Conservation (phyloP, 2,797 vertebrate genomes). For the Philypnodon macrostomus region DNA sequence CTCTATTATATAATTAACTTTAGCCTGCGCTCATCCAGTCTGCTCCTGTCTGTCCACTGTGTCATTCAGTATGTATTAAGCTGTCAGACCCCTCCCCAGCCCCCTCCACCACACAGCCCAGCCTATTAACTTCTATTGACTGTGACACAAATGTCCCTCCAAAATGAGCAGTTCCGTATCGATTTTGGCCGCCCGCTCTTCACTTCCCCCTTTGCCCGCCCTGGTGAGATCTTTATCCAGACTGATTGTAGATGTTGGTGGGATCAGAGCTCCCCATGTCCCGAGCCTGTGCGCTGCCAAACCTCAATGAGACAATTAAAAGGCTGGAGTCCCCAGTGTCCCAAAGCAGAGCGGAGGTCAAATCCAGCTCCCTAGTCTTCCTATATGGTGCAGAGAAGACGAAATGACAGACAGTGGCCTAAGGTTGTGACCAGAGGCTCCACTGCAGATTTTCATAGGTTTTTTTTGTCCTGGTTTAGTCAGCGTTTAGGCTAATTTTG, state of each 20-base stretch:
- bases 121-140: constrained; percentile 99
- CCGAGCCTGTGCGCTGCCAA: constrained; percentile 71
- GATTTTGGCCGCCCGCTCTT: constrained; percentile 95
- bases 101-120: constrained; percentile 87
- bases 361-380: constrained; percentile 56
- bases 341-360: constrained; percentile 73
- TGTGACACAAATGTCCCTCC: constrained; percentile 98
- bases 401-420: too few relatives aligned
- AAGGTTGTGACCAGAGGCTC: too few relatives aligned
- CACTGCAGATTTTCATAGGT: too few relatives aligned
- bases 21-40: constrained; percentile 69
- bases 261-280: constrained; percentile 73
- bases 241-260: constrained; percentile 88
- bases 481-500: too few relatives aligned
- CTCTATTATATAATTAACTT: constrained; percentile 78
- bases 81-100: constrained; percentile 83
- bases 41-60: constrained; percentile 64
- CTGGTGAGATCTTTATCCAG: constrained; percentile 98
- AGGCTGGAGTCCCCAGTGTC: constrained; percentile 75
- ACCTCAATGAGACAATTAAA: constrained; percentile 85
- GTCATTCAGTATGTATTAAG: constrained; percentile 82
- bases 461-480: too few relatives aligned
- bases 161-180: constrained; percentile 98
- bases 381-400: too few relatives aligned
- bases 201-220: constrained; percentile 91